Evolutionary conservation across 2,113 vertebrate genomes (phyloP).

Genomic region (Gyps fulvus): DNA sequence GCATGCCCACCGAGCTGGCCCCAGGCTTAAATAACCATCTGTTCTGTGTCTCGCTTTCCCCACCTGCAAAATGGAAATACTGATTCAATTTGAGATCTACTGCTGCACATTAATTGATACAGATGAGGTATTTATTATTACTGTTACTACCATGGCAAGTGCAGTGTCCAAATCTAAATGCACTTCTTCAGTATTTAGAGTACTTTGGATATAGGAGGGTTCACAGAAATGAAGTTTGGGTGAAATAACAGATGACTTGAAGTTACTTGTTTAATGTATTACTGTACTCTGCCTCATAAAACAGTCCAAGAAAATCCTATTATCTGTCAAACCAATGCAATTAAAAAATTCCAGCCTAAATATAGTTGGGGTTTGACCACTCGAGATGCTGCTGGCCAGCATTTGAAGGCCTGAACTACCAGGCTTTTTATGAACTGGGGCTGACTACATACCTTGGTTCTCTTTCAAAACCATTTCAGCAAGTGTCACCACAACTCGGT

Average conservation of each 20-base stretch:
- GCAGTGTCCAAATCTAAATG: background rate
- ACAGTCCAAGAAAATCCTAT: background rate
- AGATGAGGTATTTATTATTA: background rate
- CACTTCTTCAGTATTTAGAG: background rate
- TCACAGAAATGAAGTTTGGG: background rate
- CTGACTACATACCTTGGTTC: background rate
- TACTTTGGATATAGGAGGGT: background rate
- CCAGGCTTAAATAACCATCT: background rate
- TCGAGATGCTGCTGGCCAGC: background rate
- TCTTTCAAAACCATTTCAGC: background rate
- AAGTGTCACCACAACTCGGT: background rate
- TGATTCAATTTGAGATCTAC: background rate
- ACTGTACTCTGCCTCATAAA: background rate
- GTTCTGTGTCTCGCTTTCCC: background rate
- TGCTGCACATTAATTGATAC: background rate
- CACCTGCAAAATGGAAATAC: background rate
- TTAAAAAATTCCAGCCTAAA: background rate
- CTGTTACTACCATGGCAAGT: background rate
- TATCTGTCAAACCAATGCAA: background rate
- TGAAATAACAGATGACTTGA: background rate
- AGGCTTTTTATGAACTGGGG: background rate
- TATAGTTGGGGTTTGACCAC: background rate
- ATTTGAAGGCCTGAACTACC: background rate
- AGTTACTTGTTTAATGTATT: background rate
- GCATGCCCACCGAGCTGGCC: rapidly evolving